A percentile compares a stretch with the other conserved stretches of the same genome.
phyloP scores from a whole-genome alignment of 2,797 vertebrate species.

The Myotis daubentonii region DNA sequence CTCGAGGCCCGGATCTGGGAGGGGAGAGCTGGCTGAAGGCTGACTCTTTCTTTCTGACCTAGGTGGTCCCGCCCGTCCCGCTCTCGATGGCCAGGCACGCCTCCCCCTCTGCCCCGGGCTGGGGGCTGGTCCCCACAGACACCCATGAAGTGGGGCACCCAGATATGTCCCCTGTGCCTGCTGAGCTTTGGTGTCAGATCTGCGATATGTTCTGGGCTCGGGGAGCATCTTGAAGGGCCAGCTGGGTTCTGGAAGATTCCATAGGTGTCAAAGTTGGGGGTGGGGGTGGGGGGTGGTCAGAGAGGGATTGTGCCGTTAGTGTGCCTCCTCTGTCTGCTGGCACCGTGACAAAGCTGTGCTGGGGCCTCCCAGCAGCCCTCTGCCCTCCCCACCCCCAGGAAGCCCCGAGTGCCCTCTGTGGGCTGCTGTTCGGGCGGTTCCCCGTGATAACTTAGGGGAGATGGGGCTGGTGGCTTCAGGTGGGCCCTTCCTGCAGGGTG shows the following conservation, averaged over 20 bases:
- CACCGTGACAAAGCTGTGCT: not conserved
- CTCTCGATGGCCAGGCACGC: rapidly evolving
- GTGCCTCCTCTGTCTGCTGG: not conserved
- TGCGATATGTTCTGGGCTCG: not conserved
- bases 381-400: not conserved
- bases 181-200: not conserved
- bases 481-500: not conserved
- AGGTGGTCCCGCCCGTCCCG: no score
- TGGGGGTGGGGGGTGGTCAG: rapidly evolving
- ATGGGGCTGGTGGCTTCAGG: not conserved
- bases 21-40: rapidly evolving
- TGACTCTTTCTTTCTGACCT: not conserved
- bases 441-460: not conserved
- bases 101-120: not conserved
- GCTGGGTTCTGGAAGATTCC: slow-evolving; percentile 25
- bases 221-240: not conserved
- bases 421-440: not conserved
- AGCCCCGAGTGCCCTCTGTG: not conserved
- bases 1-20: not conserved
- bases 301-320: not conserved
- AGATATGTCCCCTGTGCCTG: rapidly evolving
- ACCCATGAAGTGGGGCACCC: not conserved
- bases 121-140: not conserved
- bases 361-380: not conserved
- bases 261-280: not conserved